phyloP scores from a whole-genome alignment of 2,888 invertebrate genomes.

The Caenorhabditis panamensis region DNA sequence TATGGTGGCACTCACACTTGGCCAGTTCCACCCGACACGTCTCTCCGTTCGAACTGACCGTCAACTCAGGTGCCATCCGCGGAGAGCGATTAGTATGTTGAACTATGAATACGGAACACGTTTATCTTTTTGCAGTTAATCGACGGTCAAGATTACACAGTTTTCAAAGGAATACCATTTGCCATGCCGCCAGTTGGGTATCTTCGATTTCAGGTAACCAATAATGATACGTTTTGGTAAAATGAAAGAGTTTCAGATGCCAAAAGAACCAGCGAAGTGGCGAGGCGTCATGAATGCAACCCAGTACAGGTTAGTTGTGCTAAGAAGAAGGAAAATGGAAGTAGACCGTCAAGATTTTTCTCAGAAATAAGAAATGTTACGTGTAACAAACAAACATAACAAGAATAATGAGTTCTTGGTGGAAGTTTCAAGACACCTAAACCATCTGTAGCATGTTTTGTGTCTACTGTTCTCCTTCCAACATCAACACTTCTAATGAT shows the following conservation, averaged over 20 bases:
- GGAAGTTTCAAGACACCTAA: slow-evolving; percentile 13
- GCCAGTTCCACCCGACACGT: slow-evolving; percentile 59
- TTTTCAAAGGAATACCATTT: slow-evolving; percentile 81
- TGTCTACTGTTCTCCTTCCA: not conserved
- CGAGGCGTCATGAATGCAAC: slow-evolving; percentile 81
- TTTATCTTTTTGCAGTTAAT: slow-evolving; percentile 55
- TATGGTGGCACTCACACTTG: slow-evolving; percentile 61
- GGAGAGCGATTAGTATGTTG: slow-evolving; percentile 78
- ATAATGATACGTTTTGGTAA: not conserved
- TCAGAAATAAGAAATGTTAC: too few relatives aligned
- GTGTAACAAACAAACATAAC: slow-evolving; percentile 26
- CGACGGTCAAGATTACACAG: slow-evolving; percentile 77
- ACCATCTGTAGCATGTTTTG: not conserved
- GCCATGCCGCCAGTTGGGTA: slow-evolving; percentile 81
- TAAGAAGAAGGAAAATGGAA: not conserved
- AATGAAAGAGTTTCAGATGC: slow-evolving; percentile 68
- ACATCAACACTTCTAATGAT: not conserved
- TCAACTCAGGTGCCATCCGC: slow-evolving; percentile 79
- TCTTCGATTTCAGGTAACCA: slow-evolving; percentile 77
- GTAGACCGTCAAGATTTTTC: too few relatives aligned
- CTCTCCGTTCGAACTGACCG: slow-evolving; percentile 77
- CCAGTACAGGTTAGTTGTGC: slow-evolving; percentile 71
- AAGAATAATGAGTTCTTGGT: slow-evolving; percentile 51
- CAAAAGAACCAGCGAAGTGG: slow-evolving; percentile 81
- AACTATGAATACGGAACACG: not conserved